Conservation (phyloP, 2,888 invertebrate genomes). For the Phengaris arion region DNA sequence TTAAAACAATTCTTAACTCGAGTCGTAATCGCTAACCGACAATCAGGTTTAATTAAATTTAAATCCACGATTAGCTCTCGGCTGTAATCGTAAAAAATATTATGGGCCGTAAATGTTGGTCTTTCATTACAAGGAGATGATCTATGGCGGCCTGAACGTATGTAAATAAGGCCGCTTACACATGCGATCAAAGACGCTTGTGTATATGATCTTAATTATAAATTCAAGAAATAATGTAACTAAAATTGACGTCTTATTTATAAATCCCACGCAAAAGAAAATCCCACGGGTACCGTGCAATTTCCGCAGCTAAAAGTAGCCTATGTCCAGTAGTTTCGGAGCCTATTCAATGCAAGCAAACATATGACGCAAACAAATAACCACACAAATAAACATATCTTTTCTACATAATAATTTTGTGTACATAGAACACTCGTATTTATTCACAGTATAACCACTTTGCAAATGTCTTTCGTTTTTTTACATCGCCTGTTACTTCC, state of each 20-base stretch:
- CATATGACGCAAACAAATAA: too few relatives aligned
- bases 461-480: too few relatives aligned
- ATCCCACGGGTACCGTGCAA: too few relatives aligned
- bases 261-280: not conserved
- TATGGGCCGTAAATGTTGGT: conserved; percentile 6
- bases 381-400: too few relatives aligned
- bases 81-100: conserved; percentile 25
- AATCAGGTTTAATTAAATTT: conserved; percentile 24
- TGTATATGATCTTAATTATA: not conserved
- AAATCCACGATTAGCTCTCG: conserved; percentile 27
- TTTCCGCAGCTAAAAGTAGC: too few relatives aligned
- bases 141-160: not conserved
- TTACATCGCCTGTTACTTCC: too few relatives aligned
- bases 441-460: too few relatives aligned
- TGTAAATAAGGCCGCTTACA: not conserved
- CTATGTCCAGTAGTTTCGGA: too few relatives aligned
- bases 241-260: not conserved
- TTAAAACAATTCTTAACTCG: not conserved
- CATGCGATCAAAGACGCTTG: not conserved
- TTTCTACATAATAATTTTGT: too few relatives aligned
- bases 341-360: too few relatives aligned
- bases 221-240: not conserved
- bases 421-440: too few relatives aligned
- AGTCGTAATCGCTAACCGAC: conserved; percentile 18
- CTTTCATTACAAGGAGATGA: not conserved